These are phyloP conservation scores for Drosophila pegasa DNA, from an alignment of 2,888 invertebrate species.

Conservation along the genomic window DNA sequence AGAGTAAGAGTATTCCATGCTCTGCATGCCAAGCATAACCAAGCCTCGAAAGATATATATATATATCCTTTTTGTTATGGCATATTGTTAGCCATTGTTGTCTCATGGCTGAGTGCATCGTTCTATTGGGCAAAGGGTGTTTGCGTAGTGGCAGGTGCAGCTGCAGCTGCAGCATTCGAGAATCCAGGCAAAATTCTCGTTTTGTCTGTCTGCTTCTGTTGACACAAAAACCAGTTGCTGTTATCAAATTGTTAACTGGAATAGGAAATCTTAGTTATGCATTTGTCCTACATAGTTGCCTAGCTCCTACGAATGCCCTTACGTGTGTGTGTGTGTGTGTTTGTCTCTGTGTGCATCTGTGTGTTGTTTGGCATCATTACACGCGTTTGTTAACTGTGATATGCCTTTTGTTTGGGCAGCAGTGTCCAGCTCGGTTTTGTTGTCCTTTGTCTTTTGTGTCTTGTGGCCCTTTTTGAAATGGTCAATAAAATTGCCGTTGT, in stretches of 20 bases:
- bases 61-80: slow-evolving; percentile 42
- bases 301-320: slow-evolving; percentile 25
- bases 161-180: slow-evolving; percentile 13
- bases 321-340: background rate
- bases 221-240: slow-evolving; percentile 69
- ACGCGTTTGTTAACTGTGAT: slow-evolving; percentile 62
- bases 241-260: slow-evolving; percentile 78
- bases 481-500: slow-evolving; percentile 64
- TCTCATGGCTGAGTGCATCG: slow-evolving; percentile 59
- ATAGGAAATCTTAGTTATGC: slow-evolving; percentile 79
- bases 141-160: slow-evolving; percentile 9
- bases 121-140: slow-evolving; percentile 12
- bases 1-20: background rate
- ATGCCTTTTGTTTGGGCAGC: slow-evolving; percentile 50
- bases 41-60: background rate
- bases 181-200: slow-evolving; percentile 45
- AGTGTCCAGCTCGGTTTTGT: slow-evolving; percentile 24
- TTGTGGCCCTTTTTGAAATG: slow-evolving; percentile 53
- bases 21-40: background rate
- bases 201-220: slow-evolving; percentile 47
- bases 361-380: slow-evolving; percentile 56
- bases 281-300: slow-evolving; percentile 54
- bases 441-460: slow-evolving; percentile 44
- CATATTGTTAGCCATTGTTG: slow-evolving; percentile 70
- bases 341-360: slow-evolving; percentile 18